A percentile compares a stretch with the other conserved stretches of the same genome.
Evolutionary conservation across 2,113 vertebrate species (phyloP).

Genomic region (Bubo blakistoni): DNA sequence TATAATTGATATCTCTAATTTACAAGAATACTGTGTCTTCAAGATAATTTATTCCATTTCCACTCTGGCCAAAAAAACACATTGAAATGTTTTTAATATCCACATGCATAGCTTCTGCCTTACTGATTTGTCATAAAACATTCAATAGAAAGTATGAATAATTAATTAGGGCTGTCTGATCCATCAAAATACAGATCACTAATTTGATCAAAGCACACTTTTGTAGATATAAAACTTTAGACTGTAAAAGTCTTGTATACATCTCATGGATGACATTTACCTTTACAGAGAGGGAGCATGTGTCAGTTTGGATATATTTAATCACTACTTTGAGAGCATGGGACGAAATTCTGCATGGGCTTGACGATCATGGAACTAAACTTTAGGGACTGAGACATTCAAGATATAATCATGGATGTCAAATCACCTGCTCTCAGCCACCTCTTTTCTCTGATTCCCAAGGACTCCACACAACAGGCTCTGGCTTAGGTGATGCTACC

Average conservation of each 20-base stretch:
- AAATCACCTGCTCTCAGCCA: neutral
- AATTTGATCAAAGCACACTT: slow-evolving; percentile 27
- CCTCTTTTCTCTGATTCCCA: neutral
- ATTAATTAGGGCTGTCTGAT: slow-evolving; percentile 55
- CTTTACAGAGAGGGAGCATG: neutral
- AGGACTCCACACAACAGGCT: neutral
- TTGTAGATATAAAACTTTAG: slow-evolving; percentile 17
- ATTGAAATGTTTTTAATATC: neutral
- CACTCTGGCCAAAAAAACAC: neutral
- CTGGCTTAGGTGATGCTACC: neutral
- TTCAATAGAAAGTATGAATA: slow-evolving; percentile 54
- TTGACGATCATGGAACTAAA: neutral
- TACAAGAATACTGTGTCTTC: neutral
- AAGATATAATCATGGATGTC: neutral
- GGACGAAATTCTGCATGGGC: neutral
- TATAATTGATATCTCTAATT: neutral
- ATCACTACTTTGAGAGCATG: fast-evolving
- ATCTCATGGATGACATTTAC: neutral
- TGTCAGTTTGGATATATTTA: neutral
- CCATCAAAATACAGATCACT: slow-evolving; percentile 37
- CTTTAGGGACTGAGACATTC: neutral
- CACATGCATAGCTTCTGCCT: slow-evolving; percentile 7
- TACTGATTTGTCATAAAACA: slow-evolving; percentile 48
- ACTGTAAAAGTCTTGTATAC: neutral
- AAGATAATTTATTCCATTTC: neutral